These are phyloP conservation scores for Calonectris borealis DNA, from an alignment of 2,113 vertebrate species.

Conservation along the genomic window DNA sequence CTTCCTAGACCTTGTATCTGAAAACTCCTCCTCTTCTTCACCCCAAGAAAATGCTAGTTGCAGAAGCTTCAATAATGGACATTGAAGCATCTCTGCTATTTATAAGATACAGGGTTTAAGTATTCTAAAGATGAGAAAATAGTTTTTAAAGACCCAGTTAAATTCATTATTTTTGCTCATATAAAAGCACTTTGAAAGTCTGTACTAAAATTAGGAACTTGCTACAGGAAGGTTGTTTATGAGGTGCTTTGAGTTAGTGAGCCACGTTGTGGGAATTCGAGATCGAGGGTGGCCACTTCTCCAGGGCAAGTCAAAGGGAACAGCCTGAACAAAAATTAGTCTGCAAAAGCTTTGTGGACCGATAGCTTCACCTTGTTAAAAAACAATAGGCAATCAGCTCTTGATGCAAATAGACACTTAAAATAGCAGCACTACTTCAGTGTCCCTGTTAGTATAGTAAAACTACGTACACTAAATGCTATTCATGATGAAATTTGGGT, in stretches of 20 bases:
- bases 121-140: background rate
- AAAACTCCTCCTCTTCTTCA: background rate
- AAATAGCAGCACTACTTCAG: background rate
- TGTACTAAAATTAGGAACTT: background rate
- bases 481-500: background rate
- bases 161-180: background rate
- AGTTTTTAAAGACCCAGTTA: background rate
- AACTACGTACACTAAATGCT: background rate
- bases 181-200: background rate
- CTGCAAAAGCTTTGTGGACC: background rate
- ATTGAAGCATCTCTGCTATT: background rate
- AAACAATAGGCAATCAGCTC: background rate
- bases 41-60: background rate
- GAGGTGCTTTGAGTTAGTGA: background rate
- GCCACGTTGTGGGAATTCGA: background rate
- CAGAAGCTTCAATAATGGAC: background rate
- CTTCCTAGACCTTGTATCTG: background rate
- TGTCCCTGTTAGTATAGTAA: background rate
- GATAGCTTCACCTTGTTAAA: background rate
- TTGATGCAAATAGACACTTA: background rate
- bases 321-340: background rate
- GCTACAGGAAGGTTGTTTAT: background rate
- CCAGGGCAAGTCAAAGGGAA: background rate
- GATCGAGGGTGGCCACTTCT: background rate
- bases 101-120: background rate